Percentiles rank a stretch among this genome's conserved stretches.
These are phyloP conservation scores for Gymnothorax reevesii DNA, from an alignment of 2,797 vertebrate genomes.

Conservation along the genomic window DNA sequence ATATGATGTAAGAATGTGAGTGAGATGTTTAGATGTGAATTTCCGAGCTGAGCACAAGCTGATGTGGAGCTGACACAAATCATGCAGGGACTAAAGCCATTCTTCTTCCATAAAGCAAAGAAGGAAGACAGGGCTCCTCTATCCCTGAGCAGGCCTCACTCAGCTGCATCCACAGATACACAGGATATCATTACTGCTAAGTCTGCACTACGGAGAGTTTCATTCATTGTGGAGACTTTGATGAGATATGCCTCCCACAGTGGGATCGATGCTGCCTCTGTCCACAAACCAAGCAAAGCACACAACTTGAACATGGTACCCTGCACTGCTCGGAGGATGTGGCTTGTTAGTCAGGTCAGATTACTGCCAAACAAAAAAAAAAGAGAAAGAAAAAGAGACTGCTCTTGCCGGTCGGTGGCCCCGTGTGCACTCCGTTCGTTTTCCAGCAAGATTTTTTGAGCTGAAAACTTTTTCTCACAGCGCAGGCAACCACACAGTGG, in stretches of 20 bases:
- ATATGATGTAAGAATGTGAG: neutral
- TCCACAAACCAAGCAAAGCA: neutral
- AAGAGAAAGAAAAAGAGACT: too few species aligned
- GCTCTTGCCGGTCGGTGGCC: slow-evolving; percentile 28
- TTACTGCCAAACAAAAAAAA: neutral
- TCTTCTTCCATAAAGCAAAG: slow-evolving; percentile 2
- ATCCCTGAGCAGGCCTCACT: neutral
- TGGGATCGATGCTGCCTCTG: neutral
- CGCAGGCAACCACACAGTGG: neutral
- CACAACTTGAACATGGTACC: neutral
- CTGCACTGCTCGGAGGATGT: neutral
- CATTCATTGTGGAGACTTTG: neutral
- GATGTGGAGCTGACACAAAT: neutral
- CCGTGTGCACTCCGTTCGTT: slow-evolving; percentile 21
- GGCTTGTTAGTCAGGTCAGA: neutral
- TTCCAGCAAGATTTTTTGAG: slow-evolving; percentile 15
- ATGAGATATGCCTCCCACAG: neutral
- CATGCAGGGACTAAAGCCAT: neutral
- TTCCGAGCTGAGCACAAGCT: neutral
- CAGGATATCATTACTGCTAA: neutral
- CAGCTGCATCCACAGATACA: neutral
- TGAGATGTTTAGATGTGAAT: neutral
- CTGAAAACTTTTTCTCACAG: slow-evolving; percentile 27
- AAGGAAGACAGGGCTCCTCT: neutral
- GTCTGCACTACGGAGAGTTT: neutral